Percentiles rank a stretch among this genome's conserved stretches.
Evolutionary conservation across 2,113 vertebrate genomes (phyloP).

Genomic region (human (Homo sapiens)): GRCh38 chr15:41298001-41298500

Average conservation of each 20-base stretch:
- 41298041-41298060: slow-evolving; percentile 56
- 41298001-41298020: slow-evolving; percentile 24
- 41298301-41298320: slow-evolving; percentile 41
- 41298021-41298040: slow-evolving; percentile 74
- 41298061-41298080: slow-evolving; percentile 48
- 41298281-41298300: slow-evolving; percentile 57
- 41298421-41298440: slow-evolving; percentile 62
- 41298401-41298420: slow-evolving; percentile 55
- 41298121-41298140: slow-evolving; percentile 71
- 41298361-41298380: slow-evolving; percentile 63
- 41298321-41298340: slow-evolving; percentile 54
- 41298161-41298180: slow-evolving; percentile 30
- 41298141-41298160: slow-evolving; percentile 72
- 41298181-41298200: slow-evolving; percentile 34
- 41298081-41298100: slow-evolving; percentile 13
- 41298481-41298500: slow-evolving; percentile 43
- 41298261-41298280: slow-evolving; percentile 61
- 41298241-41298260: slow-evolving; percentile 57
- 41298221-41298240: slow-evolving; percentile 14
- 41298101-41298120: slow-evolving; percentile 46
- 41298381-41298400: slow-evolving; percentile 55
- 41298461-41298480: slow-evolving; percentile 51
- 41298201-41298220: slow-evolving; percentile 12
- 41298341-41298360: slow-evolving; percentile 49
- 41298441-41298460: slow-evolving; percentile 55